Evolutionary conservation across 2,113 vertebrate genomes (phyloP).

Genomic region (Paralichthys olivaceus): DNA sequence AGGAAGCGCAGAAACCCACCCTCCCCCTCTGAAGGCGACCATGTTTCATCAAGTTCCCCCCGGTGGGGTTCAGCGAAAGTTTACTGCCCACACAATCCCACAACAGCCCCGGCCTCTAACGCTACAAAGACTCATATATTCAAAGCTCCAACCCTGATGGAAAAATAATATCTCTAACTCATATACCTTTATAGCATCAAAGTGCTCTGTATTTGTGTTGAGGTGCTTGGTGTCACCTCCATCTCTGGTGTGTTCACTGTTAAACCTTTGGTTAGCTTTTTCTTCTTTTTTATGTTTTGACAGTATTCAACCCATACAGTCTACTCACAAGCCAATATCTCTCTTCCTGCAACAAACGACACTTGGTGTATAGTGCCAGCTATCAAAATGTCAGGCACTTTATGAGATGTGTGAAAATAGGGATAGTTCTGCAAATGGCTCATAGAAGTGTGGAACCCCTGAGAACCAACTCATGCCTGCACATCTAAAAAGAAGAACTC

Average conservation of each 20-base stretch:
- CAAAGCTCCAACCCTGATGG: constrained; percentile 37
- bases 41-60: constrained; percentile 67
- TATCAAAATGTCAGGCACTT: constrained; percentile 73
- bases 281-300: constrained; percentile 47
- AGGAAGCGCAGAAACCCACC: constrained; percentile 28
- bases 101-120: constrained; percentile 37
- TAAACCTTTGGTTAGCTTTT: constrained; percentile 53
- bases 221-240: constrained; percentile 48
- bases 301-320: constrained; percentile 40
- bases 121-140: constrained; percentile 42
- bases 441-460: constrained; percentile 49
- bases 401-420: constrained; percentile 67
- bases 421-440: constrained; percentile 61
- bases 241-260: constrained; percentile 49
- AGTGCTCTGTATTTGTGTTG: constrained; percentile 49
- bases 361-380: constrained; percentile 54
- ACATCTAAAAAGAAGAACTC: constrained; percentile 41
- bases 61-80: constrained; percentile 69
- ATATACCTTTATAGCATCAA: constrained; percentile 49
- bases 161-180: constrained; percentile 60
- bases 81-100: constrained; percentile 70
- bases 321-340: constrained; percentile 52
- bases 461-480: constrained; percentile 53
- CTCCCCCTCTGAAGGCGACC: constrained; percentile 50
- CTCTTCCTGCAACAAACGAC: constrained; percentile 57